These are phyloP conservation scores for Tarsius wallacei DNA, from an alignment of 2,797 vertebrate genomes.

Conservation along the genomic window DNA sequence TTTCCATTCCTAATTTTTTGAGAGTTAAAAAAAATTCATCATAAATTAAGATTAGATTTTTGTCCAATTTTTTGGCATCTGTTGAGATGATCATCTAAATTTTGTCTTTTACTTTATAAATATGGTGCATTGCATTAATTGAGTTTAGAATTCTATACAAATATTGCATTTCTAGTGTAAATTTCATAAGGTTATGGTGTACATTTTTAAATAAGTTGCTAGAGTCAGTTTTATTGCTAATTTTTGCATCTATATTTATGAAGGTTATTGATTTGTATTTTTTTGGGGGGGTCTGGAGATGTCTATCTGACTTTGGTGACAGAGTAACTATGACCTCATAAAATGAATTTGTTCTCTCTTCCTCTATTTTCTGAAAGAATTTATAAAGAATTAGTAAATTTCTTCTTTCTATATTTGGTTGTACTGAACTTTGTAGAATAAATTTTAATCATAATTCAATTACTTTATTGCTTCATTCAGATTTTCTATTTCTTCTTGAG, in stretches of 20 bases:
- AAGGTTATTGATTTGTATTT: not conserved
- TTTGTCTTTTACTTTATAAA: not conserved
- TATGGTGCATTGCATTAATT: too few species aligned
- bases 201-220: not conserved
- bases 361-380: not conserved
- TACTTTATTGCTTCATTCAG: not conserved
- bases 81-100: not conserved
- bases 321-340: not conserved
- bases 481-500: not conserved
- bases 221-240: not conserved
- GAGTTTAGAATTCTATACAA: not conserved
- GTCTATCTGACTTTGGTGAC: not conserved
- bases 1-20: not conserved
- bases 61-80: not conserved
- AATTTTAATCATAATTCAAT: slow-evolving; percentile 37
- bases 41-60: not conserved
- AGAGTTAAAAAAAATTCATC: not conserved
- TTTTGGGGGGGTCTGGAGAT: not conserved
- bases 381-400: not conserved
- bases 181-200: not conserved
- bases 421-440: not conserved
- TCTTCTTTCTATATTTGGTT: not conserved
- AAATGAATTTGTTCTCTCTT: not conserved
- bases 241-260: not conserved
- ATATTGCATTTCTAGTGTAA: not conserved